Base-by-base conservation (phyloP, 2,797 vertebrate species). In the Syngnathus acus region DNA sequence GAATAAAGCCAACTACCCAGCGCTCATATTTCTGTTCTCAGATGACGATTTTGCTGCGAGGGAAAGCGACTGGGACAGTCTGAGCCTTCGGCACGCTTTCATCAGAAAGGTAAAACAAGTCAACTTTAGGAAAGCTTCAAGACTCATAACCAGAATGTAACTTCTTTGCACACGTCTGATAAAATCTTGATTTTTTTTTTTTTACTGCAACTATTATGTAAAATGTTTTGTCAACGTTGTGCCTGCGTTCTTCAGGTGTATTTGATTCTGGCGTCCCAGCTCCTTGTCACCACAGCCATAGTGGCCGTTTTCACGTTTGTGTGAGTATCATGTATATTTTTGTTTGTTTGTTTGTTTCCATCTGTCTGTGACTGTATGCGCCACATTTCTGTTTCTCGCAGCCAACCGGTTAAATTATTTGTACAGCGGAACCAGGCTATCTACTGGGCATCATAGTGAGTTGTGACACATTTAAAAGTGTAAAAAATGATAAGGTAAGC, bases 381-480 rank as follows among this genome's bases (percentile, higher is more conserved):
- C 9, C 37, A 40, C 38, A 2, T 26, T 17, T 76, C 38, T 76
- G 23, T 71, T 62, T 65, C 32, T 70, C 64, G 32, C 86, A 98
- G 96, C 50, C 0, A 84, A 0, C 88, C 93, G 0, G 93, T 97
- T 21, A 63, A 50, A 14, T 0, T 0, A 0, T 98, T 94, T 0
- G 92, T 98, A 17, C 67, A 0, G 72, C 8, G 0, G 3, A 94
- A 95, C 26, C 57, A 42, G 0, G 92, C 87, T 0, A 1, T 98
- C 62, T 96, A 96, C 84, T 98, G 95, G 1, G 86, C 86, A 1
- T 97, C 96, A 13, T 98, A 93, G 95, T 98, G 86, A 95, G 95
- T 68, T 37, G 51, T 17, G 2, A 45, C 8, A 40, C 19, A 2
- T 19, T 37, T 23, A 23, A n/a, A 54, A 16, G 17, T n/a, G 16